Base-by-base conservation (phyloP, 2,888 invertebrate species). In the Diplazon laetatorius region DNA sequence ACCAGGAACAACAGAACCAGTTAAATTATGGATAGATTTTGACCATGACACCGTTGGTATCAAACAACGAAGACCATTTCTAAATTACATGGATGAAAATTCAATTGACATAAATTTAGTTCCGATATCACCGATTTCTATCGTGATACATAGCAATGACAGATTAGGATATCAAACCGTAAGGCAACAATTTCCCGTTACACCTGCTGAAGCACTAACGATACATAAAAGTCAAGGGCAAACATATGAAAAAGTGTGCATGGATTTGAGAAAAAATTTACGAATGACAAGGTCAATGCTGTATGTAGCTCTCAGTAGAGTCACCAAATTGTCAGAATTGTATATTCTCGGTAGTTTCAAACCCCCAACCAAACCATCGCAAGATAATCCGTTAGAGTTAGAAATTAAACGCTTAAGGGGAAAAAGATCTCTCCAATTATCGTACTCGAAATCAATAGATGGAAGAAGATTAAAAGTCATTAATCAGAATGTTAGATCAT, bases 21-120 rank as follows among this genome's bases (percentile, higher is more conserved):
- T 42, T 2, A 3, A 42, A 42, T 42, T 42, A n/a, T 80, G 79
- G 78, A 9, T 82, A 14, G 65, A 80, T 44, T 78, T 82, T 71
- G 39, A 76, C n/a, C 66, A 66, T 59, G 44, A 48, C 30, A 68
- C 9, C 46, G 59, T 77, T 52, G 82, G 79, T 42, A 8, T 2
- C 12, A 62, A 68, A 60, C n/a, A 39, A 44, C 18, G 60, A n/a
- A 22, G 22, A 46, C 68, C 55, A 39, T 73, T 39, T 63, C 30
- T 42, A 12, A 8, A 52, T 4, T 37, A 39, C 10, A 63, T 69
- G 44, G 63, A 39, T 12, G 6, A 42, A n/a, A 42, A 42, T n/a
- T n/a, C 10, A n/a, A 42, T 42, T 42, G 42, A 42, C 3, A n/a
- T n/a, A 50, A 60, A 63, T 22, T 22, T 66, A 6, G 46, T 68